A percentile compares a stretch with the other conserved stretches of the same genome.
These are phyloP conservation scores for Drosophila dives DNA, from an alignment of 2,888 invertebrate species.

Conservation along the genomic window DNA sequence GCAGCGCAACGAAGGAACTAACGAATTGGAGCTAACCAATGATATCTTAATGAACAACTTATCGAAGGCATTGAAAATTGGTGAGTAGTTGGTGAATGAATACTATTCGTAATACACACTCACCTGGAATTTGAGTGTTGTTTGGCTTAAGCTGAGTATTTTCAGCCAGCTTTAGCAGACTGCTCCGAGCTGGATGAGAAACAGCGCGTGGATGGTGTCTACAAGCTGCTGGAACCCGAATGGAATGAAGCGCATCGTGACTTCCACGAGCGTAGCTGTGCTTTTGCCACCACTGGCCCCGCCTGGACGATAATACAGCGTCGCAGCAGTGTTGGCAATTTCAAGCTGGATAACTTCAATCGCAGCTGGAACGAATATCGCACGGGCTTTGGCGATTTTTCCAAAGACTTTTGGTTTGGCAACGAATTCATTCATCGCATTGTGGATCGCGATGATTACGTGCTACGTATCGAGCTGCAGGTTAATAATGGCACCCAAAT, in stretches of 20 bases:
- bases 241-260: slow-evolving; percentile 82
- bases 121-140: slow-evolving; percentile 22
- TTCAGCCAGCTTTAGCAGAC: slow-evolving; percentile 79
- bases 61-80: slow-evolving; percentile 19
- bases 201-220: slow-evolving; percentile 84
- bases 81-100: slow-evolving; percentile 18
- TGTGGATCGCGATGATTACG: slow-evolving; percentile 83
- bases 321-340: slow-evolving; percentile 77
- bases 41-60: background rate
- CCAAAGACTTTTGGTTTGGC: slow-evolving; percentile 87
- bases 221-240: slow-evolving; percentile 79
- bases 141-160: slow-evolving; percentile 61
- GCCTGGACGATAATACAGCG: slow-evolving; percentile 87
- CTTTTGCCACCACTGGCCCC: slow-evolving; percentile 85
- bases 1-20: slow-evolving; percentile 30
- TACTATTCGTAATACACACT: slow-evolving; percentile 29
- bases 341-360: slow-evolving; percentile 85
- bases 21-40: background rate
- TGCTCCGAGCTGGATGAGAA: slow-evolving; percentile 84
- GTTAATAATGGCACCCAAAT: slow-evolving; percentile 85
- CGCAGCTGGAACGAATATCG: slow-evolving; percentile 87
- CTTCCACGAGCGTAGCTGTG: slow-evolving; percentile 85
- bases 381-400: slow-evolving; percentile 86
- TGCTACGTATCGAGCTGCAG: slow-evolving; percentile 86
- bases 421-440: slow-evolving; percentile 86